phyloP scores from a whole-genome alignment of 1,140 invertebrate species.

The Lethocerus indicus region DNA sequence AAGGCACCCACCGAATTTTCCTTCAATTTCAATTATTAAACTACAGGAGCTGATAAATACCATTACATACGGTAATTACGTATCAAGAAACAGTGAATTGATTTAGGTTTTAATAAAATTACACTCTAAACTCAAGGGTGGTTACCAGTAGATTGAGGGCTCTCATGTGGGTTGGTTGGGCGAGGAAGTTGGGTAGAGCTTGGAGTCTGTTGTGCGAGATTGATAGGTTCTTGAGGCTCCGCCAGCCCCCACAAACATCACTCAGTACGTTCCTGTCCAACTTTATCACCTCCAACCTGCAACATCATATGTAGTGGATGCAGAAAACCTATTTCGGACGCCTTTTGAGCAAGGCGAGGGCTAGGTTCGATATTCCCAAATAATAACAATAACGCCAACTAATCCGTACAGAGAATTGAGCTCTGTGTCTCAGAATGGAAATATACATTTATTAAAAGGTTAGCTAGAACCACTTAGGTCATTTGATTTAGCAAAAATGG shows the following conservation, averaged over 20 bases:
- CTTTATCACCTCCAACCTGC: slow-evolving; percentile 46
- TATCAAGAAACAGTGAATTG: too few relatives aligned
- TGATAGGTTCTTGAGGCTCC: slow-evolving; percentile 35
- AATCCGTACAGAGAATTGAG: neutral
- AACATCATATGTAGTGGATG: slow-evolving; percentile 20
- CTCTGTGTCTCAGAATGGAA: neutral
- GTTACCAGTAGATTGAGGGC: slow-evolving; percentile 23
- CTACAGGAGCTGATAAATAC: too few relatives aligned
- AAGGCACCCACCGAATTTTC: too few relatives aligned
- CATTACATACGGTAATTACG: too few relatives aligned
- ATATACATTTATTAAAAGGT: neutral
- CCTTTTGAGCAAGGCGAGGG: neutral
- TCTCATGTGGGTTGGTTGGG: slow-evolving; percentile 28
- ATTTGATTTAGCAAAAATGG: too few relatives aligned
- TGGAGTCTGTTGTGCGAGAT: slow-evolving; percentile 39
- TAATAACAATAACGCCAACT: neutral
- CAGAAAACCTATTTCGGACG: neutral
- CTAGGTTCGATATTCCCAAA: neutral
- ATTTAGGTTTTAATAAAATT: too few relatives aligned
- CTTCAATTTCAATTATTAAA: neutral
- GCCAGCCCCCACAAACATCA: slow-evolving; percentile 36
- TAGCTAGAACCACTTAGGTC: neutral
- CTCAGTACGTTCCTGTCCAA: slow-evolving; percentile 49
- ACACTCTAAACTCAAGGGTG: too few relatives aligned
- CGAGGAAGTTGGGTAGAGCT: slow-evolving; percentile 23